Conservation (phyloP, 1,140 invertebrate species). For the Solen grandis region DNA sequence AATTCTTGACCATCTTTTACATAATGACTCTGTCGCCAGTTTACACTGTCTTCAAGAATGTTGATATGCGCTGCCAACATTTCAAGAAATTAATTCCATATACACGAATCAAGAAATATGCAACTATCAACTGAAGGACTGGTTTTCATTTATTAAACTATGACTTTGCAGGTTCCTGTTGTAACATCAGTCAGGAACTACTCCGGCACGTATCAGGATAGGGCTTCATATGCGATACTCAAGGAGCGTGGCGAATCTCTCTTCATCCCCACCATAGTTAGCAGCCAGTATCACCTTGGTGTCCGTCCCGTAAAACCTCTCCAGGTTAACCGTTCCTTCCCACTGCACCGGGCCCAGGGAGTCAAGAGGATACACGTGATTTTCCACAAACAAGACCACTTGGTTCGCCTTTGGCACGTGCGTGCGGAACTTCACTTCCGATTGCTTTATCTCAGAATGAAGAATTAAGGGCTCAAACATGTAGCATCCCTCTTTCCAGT, state of each 20-base stretch:
- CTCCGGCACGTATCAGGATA: too few relatives aligned
- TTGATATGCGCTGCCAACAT: too few relatives aligned
- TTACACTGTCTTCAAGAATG: too few relatives aligned
- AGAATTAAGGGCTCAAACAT: constrained; percentile 76
- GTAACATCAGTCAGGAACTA: too few relatives aligned
- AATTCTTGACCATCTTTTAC: too few relatives aligned
- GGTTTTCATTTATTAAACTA: too few relatives aligned
- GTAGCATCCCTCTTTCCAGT: constrained; percentile 81
- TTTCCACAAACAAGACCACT: constrained; percentile 78
- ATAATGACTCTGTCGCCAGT: too few relatives aligned
- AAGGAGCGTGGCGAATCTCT: constrained; percentile 77
- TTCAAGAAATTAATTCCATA: too few relatives aligned
- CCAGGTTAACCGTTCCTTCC: constrained; percentile 73
- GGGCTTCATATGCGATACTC: constrained; percentile 76
- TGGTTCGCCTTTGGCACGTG: constrained; percentile 74
- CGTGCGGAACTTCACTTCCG: constrained; percentile 71
- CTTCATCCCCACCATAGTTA: constrained; percentile 76
- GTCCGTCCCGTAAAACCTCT: constrained; percentile 66
- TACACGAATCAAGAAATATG: too few relatives aligned
- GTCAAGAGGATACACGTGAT: constrained; percentile 74
- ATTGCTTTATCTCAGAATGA: constrained; percentile 47
- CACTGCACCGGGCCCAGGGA: constrained; percentile 69
- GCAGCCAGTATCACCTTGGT: constrained; percentile 76
- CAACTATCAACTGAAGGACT: too few relatives aligned
- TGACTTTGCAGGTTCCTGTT: too few relatives aligned